These are phyloP conservation scores for Chloebia gouldiae DNA, from an alignment of 2,113 vertebrate species.

Conservation along the genomic window DNA sequence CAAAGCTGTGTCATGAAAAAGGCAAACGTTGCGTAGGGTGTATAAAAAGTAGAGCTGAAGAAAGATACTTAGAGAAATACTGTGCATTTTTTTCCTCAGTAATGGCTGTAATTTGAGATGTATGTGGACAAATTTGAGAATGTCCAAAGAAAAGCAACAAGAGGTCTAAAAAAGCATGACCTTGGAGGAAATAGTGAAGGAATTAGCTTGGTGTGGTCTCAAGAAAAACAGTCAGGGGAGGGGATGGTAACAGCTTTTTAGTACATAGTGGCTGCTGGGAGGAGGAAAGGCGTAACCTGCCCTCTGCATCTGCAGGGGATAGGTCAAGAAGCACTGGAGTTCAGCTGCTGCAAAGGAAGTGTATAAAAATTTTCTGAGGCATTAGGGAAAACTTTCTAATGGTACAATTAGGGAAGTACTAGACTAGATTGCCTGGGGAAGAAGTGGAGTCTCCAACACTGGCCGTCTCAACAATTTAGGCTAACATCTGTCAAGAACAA, in stretches of 20 bases:
- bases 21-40: not conserved
- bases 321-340: constrained; percentile 53
- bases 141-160: constrained; percentile 19
- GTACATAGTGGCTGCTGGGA: constrained; percentile 10
- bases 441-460: constrained; percentile 3
- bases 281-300: constrained; percentile 22
- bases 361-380: constrained; percentile 59
- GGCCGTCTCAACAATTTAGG: constrained; percentile 19
- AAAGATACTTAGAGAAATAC: not conserved
- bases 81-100: not conserved
- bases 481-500: constrained; percentile 51
- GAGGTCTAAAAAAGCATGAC: constrained; percentile 40
- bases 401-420: constrained; percentile 55
- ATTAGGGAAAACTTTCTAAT: constrained; percentile 64
- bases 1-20: not conserved
- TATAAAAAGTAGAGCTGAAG: not conserved
- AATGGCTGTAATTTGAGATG: not conserved
- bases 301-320: constrained; percentile 43
- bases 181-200: constrained; percentile 24
- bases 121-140: not conserved
- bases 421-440: constrained; percentile 60
- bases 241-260: not conserved
- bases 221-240: not conserved
- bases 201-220: constrained; percentile 30
- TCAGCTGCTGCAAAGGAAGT: constrained; percentile 52